phyloP scores from a whole-genome alignment of 2,888 invertebrate species.

The Polyommatus icarus region DNA sequence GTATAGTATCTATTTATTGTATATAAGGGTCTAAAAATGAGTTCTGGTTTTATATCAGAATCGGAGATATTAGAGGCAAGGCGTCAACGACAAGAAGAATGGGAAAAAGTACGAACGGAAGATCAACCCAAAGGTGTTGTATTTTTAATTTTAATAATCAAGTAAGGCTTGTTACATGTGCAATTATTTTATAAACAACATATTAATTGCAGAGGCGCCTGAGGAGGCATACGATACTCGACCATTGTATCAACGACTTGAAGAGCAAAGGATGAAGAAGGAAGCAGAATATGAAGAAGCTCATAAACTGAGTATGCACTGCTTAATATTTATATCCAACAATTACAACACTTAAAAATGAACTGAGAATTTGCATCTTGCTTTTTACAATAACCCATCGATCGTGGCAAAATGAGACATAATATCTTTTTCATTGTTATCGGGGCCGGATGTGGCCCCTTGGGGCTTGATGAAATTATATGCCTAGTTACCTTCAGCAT shows the following conservation, averaged over 20 bases:
- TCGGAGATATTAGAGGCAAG: conserved; percentile 90
- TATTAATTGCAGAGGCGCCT: conserved; percentile 86
- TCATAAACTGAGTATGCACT: conserved; percentile 92
- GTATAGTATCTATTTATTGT: not conserved
- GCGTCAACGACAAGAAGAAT: conserved; percentile 93
- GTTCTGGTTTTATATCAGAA: conserved; percentile 95
- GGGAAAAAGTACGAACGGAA: conserved; percentile 95
- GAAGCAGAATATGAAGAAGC: conserved; percentile 97
- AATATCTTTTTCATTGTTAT: too few relatives aligned
- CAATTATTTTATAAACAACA: conserved; percentile 29
- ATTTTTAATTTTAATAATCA: not conserved
- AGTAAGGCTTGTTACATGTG: not conserved
- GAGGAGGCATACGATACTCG: conserved; percentile 90
- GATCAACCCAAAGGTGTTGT: conserved; percentile 91
- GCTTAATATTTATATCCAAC: not conserved
- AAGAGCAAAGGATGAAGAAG: conserved; percentile 94
- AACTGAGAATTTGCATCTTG: too few relatives aligned
- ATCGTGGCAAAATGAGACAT: too few relatives aligned
- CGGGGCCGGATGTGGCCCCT: too few relatives aligned
- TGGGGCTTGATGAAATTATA: too few relatives aligned
- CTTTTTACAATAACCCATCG: not conserved
- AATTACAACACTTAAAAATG: too few relatives aligned
- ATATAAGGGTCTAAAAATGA: conserved; percentile 78
- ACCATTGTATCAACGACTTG: conserved; percentile 94
- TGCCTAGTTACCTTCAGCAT: not conserved